Percentiles rank a stretch among this genome's conserved stretches.
Conservation (phyloP, 1,140 invertebrate genomes). For the Cydia splendana region DNA sequence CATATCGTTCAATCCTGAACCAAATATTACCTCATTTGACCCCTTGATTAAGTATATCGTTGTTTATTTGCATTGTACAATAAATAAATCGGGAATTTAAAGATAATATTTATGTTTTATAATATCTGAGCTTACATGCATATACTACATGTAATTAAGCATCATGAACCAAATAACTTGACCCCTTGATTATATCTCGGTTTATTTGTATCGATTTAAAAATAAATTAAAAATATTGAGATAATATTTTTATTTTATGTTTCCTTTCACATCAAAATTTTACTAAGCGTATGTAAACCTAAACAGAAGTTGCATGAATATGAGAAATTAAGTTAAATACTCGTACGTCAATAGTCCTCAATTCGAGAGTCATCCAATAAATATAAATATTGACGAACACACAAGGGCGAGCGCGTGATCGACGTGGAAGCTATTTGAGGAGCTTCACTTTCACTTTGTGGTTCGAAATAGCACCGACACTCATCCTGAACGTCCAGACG, state of each 20-base stretch:
- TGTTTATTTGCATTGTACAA: too few species aligned
- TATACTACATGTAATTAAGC: too few species aligned
- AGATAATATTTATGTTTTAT: too few species aligned
- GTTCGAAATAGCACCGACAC: constrained; percentile 40
- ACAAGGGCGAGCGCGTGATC: constrained; percentile 15
- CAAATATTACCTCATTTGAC: too few species aligned
- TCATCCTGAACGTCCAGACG: constrained; percentile 30
- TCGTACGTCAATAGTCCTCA: neutral
- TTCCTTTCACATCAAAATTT: neutral
- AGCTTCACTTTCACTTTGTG: constrained; percentile 47
- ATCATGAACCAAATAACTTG: too few species aligned
- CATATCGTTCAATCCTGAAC: too few species aligned
- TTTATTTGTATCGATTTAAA: too few species aligned
- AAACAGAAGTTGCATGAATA: neutral
- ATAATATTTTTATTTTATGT: neutral
- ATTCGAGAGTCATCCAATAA: constrained; percentile 4
- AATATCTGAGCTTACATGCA: too few species aligned
- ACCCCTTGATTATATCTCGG: too few species aligned
- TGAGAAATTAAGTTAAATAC: neutral
- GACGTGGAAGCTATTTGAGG: constrained; percentile 21
- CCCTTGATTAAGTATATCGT: too few species aligned
- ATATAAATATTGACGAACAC: neutral
- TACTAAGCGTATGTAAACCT: neutral
- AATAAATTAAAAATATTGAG: too few species aligned
- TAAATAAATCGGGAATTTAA: too few species aligned